phyloP scores from a whole-genome alignment of 2,888 invertebrate genomes.

The Luffia ferchaultella region DNA sequence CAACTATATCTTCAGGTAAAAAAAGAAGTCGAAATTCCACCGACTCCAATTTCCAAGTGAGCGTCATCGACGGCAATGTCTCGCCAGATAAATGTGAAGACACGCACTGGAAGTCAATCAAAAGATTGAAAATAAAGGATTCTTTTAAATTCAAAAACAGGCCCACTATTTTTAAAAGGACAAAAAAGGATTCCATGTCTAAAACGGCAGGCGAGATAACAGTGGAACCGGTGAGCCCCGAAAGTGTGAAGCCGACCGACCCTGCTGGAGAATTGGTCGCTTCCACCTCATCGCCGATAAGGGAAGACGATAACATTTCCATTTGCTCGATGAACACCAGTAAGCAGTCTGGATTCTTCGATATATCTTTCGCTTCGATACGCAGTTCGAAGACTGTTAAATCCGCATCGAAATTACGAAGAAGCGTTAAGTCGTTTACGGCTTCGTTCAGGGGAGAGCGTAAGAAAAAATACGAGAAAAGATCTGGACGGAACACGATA shows the following conservation, averaged over 20 bases:
- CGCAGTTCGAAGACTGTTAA: slow-evolving; percentile 52
- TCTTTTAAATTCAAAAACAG: slow-evolving; percentile 60
- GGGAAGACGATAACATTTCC: slow-evolving; percentile 54
- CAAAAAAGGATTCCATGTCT: slow-evolving; percentile 47
- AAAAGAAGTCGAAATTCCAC: slow-evolving; percentile 58
- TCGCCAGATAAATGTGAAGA: slow-evolving; percentile 57
- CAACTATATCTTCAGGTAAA: slow-evolving; percentile 56
- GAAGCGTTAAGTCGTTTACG: slow-evolving; percentile 61
- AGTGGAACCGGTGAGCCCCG: slow-evolving; percentile 48
- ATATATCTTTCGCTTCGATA: slow-evolving; percentile 54
- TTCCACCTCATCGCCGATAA: slow-evolving; percentile 53
- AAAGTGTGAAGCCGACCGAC: slow-evolving; percentile 47
- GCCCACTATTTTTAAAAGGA: slow-evolving; percentile 54
- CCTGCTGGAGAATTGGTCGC: slow-evolving; percentile 51
- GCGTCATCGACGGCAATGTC: slow-evolving; percentile 38
- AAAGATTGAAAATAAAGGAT: slow-evolving; percentile 58
- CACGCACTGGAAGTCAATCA: slow-evolving; percentile 59
- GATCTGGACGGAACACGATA: slow-evolving; percentile 45
- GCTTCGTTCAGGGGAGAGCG: slow-evolving; percentile 59
- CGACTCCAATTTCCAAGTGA: slow-evolving; percentile 54
- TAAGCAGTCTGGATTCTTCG: slow-evolving; percentile 58
- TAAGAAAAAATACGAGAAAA: slow-evolving; percentile 58
- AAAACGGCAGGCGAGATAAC: slow-evolving; percentile 49
- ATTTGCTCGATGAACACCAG: slow-evolving; percentile 56
- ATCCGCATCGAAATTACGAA: slow-evolving; percentile 52